Evolutionary conservation across 30 jellyfish, hydroid and myxozoan species (phyloP).

Genomic region (Nemopilema nomurai): DNA sequence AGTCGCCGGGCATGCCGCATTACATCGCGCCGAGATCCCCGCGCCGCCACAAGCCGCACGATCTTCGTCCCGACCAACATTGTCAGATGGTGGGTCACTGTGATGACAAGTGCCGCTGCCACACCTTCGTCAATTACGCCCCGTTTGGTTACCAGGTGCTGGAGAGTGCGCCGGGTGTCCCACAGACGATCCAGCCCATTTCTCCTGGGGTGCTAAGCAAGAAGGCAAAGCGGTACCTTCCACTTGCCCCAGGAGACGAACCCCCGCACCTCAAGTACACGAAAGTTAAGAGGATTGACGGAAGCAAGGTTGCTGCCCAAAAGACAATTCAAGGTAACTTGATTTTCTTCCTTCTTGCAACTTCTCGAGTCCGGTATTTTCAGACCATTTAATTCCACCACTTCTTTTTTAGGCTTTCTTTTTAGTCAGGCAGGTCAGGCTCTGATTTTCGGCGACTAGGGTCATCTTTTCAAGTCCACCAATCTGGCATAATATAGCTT

Average conservation of each 20-base stretch:
- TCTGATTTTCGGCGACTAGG: no score
- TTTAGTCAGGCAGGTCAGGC: no score
- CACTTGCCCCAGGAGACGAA: constrained; percentile 90
- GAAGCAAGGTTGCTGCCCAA: constrained; percentile 96
- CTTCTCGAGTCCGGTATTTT: background rate
- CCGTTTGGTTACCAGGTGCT: constrained; percentile 87
- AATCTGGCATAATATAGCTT: no score
- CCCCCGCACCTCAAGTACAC: constrained; percentile 98
- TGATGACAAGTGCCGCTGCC: constrained; percentile 84
- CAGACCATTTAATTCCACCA: no score
- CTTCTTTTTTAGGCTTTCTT: no score
- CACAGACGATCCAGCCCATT: constrained; percentile 81
- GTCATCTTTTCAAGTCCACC: no score
- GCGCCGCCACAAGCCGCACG: constrained; percentile 42
- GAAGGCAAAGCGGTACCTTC: constrained; percentile 70
- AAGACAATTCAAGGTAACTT: constrained; percentile 80
- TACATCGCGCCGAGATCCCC: constrained; percentile 63
- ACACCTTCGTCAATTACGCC: constrained; percentile 67
- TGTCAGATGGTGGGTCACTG: constrained; percentile 71
- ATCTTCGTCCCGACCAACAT: constrained; percentile 37
- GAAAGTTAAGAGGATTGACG: constrained; percentile 93
- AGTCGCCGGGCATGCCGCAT: constrained; percentile 64
- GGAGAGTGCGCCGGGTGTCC: constrained; percentile 81
- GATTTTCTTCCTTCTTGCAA: background rate
- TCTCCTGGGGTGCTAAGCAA: constrained; percentile 60